Evolutionary conservation across 2,113 vertebrate species (phyloP).

Genomic region (Pimephales promelas): DNA sequence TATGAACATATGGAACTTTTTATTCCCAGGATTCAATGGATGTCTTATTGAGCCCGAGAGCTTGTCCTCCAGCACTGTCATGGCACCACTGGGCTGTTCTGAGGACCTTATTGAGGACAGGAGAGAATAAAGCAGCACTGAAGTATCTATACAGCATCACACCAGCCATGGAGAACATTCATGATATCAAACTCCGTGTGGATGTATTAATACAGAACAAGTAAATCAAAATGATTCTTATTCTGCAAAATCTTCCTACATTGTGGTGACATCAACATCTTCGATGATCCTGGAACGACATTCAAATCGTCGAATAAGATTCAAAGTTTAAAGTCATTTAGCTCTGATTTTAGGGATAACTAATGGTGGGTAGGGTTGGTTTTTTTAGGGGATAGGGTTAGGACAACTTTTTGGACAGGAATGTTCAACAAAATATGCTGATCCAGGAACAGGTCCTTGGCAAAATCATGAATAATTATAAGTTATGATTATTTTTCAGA

Average conservation of each 20-base stretch:
- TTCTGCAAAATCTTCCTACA: not conserved
- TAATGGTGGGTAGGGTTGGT: too few relatives aligned
- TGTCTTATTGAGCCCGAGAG: constrained; percentile 59
- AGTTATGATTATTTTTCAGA: constrained; percentile 41
- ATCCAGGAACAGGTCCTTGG: too few relatives aligned
- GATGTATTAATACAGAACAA: constrained; percentile 66
- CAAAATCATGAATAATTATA: not conserved
- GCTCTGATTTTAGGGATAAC: too few relatives aligned
- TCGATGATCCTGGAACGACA: too few relatives aligned
- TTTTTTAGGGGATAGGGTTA: too few relatives aligned
- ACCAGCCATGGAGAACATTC: constrained; percentile 52
- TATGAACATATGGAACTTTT: not conserved
- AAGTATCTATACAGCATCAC: constrained; percentile 61
- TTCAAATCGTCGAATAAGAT: too few relatives aligned
- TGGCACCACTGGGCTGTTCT: constrained; percentile 65
- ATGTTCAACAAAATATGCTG: too few relatives aligned
- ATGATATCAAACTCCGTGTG: constrained; percentile 59
- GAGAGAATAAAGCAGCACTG: constrained; percentile 54
- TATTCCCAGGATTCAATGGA: constrained; percentile 61
- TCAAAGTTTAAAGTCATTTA: too few relatives aligned
- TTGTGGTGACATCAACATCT: too few relatives aligned
- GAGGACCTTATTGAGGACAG: constrained; percentile 58
- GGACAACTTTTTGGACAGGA: too few relatives aligned
- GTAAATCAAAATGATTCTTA: constrained; percentile 27
- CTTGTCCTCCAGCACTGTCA: constrained; percentile 51